A percentile compares a stretch with the other conserved stretches of the same genome.
Evolutionary conservation across 64 coral and sea anemone species (phyloP).

Genomic region (Orbicella faveolata): DNA sequence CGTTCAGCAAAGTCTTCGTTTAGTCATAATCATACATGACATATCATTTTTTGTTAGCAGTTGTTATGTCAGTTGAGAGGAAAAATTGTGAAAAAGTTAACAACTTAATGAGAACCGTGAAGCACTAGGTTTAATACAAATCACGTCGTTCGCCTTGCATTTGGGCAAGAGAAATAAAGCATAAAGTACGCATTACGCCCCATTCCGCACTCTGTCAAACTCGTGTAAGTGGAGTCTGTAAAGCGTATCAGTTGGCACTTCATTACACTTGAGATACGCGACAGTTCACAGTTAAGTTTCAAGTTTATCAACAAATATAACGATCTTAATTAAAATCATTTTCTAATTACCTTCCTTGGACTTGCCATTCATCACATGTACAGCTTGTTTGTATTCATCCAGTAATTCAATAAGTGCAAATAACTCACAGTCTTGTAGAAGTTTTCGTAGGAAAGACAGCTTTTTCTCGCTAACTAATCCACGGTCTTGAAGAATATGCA

Average conservation of each 20-base stretch:
- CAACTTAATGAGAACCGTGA: too few relatives aligned
- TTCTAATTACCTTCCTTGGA: conserved; percentile 5
- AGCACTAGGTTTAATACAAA: too few relatives aligned
- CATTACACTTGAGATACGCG: neutral
- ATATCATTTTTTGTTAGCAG: too few relatives aligned
- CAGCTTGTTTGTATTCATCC: conserved; percentile 70
- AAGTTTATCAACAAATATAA: neutral
- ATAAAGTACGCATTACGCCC: too few relatives aligned
- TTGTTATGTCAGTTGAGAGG: too few relatives aligned
- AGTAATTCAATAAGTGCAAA: conserved; percentile 60
- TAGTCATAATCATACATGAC: too few relatives aligned
- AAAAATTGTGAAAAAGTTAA: too few relatives aligned
- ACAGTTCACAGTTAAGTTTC: neutral
- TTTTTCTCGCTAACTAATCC: conserved; percentile 76
- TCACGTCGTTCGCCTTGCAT: too few relatives aligned
- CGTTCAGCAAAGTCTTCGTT: too few relatives aligned
- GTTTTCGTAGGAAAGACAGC: conserved; percentile 78
- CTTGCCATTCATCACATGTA: conserved; percentile 13
- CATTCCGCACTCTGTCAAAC: too few relatives aligned
- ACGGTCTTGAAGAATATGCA: conserved; percentile 65
- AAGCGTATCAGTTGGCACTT: neutral
- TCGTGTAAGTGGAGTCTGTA: too few relatives aligned
- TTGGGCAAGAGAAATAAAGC: too few relatives aligned
- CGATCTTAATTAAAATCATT: neutral
- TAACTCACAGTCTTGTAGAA: conserved; percentile 60